Evolutionary conservation across 1,140 invertebrate genomes (phyloP), one percentile per base, ranked within the genome.

Genomic region (Cecropterus lyciades): DNA sequence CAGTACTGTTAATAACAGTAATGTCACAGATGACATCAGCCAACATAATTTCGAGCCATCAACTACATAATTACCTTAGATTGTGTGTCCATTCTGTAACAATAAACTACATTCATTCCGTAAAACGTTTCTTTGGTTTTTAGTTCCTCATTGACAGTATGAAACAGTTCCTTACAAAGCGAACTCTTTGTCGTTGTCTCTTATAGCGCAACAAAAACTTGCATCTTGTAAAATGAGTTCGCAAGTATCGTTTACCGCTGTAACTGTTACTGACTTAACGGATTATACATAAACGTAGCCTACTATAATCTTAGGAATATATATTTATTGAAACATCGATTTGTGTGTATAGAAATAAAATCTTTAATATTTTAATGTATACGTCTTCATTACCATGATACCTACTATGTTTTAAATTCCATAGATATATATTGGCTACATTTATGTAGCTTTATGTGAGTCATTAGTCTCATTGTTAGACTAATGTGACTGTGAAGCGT

Each of bases 401-500:
- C 20, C 20, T 5, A 24, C 5, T 3, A 24, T 24, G 20, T 24
- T 9, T 45, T 45, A 1, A 33, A 33, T 33, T 4, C 9, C 9
- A 8, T 33, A 7, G 30, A 33, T 4, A 33, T 9, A 33, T 33
- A 33, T 33, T 10, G 6, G 30, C 30, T 33, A 9, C 7, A 9
- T 33, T n/a, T n/a, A n/a, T n/a, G n/a, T 1, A 8, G 30, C 9
- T n/a, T n/a, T n/a, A 33, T 1, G 1, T 33, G 30, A 33, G 30
- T 8, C 9, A 33, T 33, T 33, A 33, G 20, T 24, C 20, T 24
- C 5, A 24, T 8, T 33, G 7, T 33, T 10, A 33, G 13, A 65
- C 67, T 78, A 89, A 59, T 92, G 86, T 67, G 81, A 86, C 70
- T 89, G 85, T 65, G 89, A 87, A 11, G 85, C 79, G 55, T 87